A percentile compares a stretch with the other conserved stretches of the same genome.
phyloP scores from a whole-genome alignment of 2,888 invertebrate genomes.

The Conops quadrifasciatus region DNA sequence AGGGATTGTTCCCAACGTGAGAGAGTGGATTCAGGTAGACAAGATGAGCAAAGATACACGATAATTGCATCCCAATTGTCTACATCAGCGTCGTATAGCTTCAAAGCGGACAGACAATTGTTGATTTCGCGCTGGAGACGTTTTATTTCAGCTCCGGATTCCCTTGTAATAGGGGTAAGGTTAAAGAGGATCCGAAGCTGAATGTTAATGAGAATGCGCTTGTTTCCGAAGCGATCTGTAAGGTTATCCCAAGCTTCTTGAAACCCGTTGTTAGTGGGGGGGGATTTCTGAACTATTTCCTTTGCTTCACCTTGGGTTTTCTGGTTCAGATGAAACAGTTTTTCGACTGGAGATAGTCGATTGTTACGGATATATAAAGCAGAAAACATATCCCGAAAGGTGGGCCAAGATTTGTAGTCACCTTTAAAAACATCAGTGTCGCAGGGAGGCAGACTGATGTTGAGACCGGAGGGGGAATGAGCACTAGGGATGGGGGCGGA shows the following conservation, averaged over 20 bases:
- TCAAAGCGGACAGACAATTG: not conserved
- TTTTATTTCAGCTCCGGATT: not conserved
- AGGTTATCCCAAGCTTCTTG: not conserved
- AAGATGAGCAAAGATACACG: too few species aligned
- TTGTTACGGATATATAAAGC: slow-evolving; percentile 14
- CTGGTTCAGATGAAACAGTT: slow-evolving; percentile 10
- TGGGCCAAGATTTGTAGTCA: slow-evolving; percentile 15
- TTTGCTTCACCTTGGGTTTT: slow-evolving; percentile 20
- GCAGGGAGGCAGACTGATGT: slow-evolving; percentile 28
- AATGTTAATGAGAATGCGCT: not conserved
- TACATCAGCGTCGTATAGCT: not conserved
- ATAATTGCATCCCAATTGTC: not conserved
- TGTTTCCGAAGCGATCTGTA: slow-evolving; percentile 3
- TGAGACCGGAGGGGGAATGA: not conserved
- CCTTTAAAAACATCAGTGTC: slow-evolving; percentile 22
- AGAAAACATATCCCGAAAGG: slow-evolving; percentile 28
- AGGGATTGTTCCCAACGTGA: slow-evolving; percentile 26
- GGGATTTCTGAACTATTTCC: not conserved
- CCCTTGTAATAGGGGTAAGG: not conserved
- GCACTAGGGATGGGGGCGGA: not conserved
- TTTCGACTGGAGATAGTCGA: slow-evolving; percentile 19
- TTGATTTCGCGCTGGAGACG: not conserved
- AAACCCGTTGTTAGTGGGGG: not conserved
- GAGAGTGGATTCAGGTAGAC: slow-evolving; percentile 12
- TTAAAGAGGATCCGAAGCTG: not conserved